Conservation (phyloP, 2,888 invertebrate genomes). For the Punctoribates punctum region DNA sequence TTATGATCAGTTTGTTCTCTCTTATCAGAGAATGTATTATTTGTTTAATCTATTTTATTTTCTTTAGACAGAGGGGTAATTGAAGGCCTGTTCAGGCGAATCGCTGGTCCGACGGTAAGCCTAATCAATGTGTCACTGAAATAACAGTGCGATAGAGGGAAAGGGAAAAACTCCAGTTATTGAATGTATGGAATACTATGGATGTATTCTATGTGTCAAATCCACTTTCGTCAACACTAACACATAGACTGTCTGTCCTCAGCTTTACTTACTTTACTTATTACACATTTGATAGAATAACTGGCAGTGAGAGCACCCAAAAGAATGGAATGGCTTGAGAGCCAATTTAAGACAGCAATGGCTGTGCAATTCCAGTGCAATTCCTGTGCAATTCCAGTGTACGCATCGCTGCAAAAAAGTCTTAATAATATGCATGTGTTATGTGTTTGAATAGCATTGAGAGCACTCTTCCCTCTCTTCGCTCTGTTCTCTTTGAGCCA, state of each 20-base stretch:
- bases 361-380: neutral
- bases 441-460: slow-evolving; percentile 4
- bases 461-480: neutral
- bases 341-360: slow-evolving; percentile 5
- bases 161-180: neutral
- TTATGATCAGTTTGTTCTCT: no score
- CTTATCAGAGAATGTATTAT: no score
- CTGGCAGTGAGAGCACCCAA: neutral
- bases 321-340: neutral
- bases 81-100: neutral
- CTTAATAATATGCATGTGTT: slow-evolving; percentile 5
- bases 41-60: no score
- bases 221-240: slow-evolving; percentile 25
- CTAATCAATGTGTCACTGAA: slow-evolving; percentile 28
- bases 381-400: no score
- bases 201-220: slow-evolving; percentile 11
- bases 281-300: neutral
- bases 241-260: neutral
- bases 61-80: no score
- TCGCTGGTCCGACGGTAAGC: neutral
- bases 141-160: neutral
- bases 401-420: slow-evolving; percentile 5
- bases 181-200: neutral
- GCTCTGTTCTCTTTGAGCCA: neutral
- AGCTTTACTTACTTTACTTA: slow-evolving; percentile 5